Conservation (phyloP, 2,888 invertebrate species). For the Drosophila diplacantha region DNA sequence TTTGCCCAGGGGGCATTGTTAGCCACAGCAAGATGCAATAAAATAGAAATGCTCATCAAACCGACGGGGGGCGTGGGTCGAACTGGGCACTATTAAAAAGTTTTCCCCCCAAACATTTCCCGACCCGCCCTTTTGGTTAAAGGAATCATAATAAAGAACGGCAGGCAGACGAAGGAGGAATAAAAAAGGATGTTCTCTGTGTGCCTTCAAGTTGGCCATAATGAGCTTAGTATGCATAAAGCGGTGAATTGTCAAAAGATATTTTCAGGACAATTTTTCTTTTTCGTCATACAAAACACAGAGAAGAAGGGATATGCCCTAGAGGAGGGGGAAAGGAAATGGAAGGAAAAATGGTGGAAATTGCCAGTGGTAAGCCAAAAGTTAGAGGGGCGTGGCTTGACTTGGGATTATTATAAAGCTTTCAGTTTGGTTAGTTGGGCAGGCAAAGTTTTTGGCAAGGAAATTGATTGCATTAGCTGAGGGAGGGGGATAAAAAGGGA, state of each 20-base stretch:
- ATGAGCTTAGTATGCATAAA: constrained; percentile 72
- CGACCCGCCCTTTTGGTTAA: constrained; percentile 36
- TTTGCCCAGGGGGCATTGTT: constrained; percentile 59
- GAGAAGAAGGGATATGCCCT: neutral
- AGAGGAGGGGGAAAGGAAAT: neutral
- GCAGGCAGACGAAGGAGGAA: constrained; percentile 14
- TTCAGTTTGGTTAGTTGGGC: constrained; percentile 49
- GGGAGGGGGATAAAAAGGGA: neutral
- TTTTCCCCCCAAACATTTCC: constrained; percentile 40
- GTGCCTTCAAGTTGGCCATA: constrained; percentile 45
- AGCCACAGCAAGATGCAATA: constrained; percentile 56
- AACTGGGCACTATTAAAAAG: constrained; percentile 60
- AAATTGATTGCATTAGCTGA: constrained; percentile 64
- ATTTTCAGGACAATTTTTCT: constrained; percentile 63
- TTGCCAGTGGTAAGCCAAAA: constrained; percentile 50
- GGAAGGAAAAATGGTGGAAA: constrained; percentile 53
- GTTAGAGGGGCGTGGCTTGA: constrained; percentile 33
- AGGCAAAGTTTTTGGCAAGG: constrained; percentile 55
- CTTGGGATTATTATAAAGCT: constrained; percentile 37
- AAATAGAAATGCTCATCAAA: constrained; percentile 60
- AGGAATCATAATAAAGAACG: constrained; percentile 30
- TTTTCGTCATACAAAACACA: constrained; percentile 26
- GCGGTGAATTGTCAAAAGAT: constrained; percentile 67
- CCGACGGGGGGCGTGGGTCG: constrained; percentile 2
- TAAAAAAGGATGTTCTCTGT: constrained; percentile 53